Evolutionary conservation across 2,797 vertebrate genomes (phyloP).

Genomic region (Platyrinchus mystaceus): DNA sequence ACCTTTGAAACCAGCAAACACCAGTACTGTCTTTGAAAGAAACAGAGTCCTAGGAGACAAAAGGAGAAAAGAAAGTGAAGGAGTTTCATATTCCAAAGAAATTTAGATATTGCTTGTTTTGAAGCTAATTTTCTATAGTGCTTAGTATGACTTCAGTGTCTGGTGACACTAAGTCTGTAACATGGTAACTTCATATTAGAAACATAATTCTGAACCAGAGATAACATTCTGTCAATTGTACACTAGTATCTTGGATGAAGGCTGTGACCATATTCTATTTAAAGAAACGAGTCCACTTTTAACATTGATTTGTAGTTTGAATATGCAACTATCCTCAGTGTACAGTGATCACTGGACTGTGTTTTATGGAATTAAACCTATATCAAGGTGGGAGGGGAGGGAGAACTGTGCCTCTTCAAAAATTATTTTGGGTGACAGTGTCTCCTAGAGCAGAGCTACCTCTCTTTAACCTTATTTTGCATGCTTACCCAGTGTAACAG

Average conservation of each 20-base stretch:
- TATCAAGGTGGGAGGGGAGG: fast-evolving
- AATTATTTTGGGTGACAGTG: neutral
- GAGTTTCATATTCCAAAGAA: conserved; percentile 18
- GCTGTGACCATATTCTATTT: neutral
- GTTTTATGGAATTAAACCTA: neutral
- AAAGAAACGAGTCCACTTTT: neutral
- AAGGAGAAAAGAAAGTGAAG: neutral
- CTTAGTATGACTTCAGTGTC: neutral
- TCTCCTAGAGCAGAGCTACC: neutral
- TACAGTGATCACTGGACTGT: neutral
- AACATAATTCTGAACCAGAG: neutral
- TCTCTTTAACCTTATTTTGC: neutral
- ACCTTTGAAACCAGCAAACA: neutral
- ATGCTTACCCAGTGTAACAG: neutral
- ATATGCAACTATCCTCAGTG: neutral
- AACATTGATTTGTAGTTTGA: neutral
- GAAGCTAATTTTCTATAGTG: neutral
- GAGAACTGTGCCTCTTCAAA: neutral
- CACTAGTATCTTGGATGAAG: neutral
- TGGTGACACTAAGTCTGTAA: neutral
- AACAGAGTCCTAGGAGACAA: neutral
- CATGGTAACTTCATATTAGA: neutral
- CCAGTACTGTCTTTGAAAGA: neutral
- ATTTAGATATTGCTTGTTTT: neutral
- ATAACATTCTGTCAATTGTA: neutral